Percentiles rank a stretch among this genome's conserved stretches.
Evolutionary conservation across 2,113 vertebrate species (phyloP).

Genomic region (Heliornis fulica): DNA sequence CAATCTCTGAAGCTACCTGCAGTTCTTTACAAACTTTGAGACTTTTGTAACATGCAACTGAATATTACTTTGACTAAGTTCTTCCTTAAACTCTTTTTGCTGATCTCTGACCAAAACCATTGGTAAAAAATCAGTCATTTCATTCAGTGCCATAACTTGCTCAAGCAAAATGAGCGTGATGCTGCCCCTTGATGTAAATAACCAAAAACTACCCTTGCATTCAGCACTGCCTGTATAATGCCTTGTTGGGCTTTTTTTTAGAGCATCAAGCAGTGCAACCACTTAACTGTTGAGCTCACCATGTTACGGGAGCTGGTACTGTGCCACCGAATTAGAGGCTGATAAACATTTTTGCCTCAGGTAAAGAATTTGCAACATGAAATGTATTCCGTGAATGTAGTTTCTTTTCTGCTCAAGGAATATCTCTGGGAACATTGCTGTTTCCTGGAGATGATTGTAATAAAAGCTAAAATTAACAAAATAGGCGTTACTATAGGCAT

Average conservation of each 20-base stretch:
- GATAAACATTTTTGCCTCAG: constrained; percentile 7
- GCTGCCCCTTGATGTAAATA: not conserved
- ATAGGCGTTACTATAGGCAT: not conserved
- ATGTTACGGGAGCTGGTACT: not conserved
- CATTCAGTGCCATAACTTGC: not conserved
- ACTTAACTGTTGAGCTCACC: not conserved
- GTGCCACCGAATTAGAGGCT: not conserved
- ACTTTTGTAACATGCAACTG: not conserved
- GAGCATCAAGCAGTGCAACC: not conserved
- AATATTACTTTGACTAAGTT: not conserved
- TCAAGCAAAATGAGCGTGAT: not conserved
- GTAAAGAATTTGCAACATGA: constrained; percentile 12
- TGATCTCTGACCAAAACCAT: not conserved
- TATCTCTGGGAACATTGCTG: not conserved
- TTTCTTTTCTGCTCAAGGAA: constrained; percentile 23
- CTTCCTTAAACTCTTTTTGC: not conserved
- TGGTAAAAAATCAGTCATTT: not conserved
- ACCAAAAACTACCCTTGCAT: not conserved
- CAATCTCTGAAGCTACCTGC: not conserved
- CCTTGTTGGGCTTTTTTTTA: not conserved
- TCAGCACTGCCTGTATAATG: not conserved
- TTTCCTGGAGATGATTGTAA: constrained; percentile 16
- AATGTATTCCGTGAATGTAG: not conserved
- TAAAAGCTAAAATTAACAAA: constrained; percentile 44
- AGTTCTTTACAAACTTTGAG: not conserved